Percentiles rank a stretch among this genome's conserved stretches.
Evolutionary conservation across 1,140 invertebrate genomes (phyloP).

Genomic region (Riptortus pedestris): DNA sequence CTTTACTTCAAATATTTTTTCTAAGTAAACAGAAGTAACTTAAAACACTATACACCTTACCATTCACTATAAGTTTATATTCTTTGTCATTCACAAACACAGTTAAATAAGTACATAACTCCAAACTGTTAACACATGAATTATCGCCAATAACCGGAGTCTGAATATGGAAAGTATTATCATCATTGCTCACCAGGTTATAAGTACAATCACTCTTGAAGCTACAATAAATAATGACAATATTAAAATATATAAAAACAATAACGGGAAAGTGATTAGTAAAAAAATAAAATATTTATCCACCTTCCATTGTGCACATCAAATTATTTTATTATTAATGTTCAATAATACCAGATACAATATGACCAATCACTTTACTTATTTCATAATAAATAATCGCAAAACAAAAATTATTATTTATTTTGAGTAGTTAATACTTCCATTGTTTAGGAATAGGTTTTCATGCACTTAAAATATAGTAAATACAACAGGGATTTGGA

Average conservation of each 20-base stretch:
- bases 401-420: no score
- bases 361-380: no score
- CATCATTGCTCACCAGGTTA: slow-evolving; percentile 51
- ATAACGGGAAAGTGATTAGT: no score
- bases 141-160: slow-evolving; percentile 37
- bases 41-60: slow-evolving; percentile 37
- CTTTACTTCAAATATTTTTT: not conserved
- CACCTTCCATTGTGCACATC: no score
- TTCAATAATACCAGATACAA: no score
- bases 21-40: not conserved
- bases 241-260: not conserved
- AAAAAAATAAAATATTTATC: no score
- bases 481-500: no score
- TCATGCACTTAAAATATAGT: no score
- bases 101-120: slow-evolving; percentile 47
- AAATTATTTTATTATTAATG: no score
- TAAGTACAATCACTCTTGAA: slow-evolving; percentile 41
- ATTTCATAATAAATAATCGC: no score
- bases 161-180: slow-evolving; percentile 55
- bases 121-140: slow-evolving; percentile 35
- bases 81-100: slow-evolving; percentile 57
- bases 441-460: no score
- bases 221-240: slow-evolving; percentile 32
- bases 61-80: slow-evolving; percentile 44
- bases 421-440: no score